Percentiles rank a stretch among this genome's conserved stretches.
These are phyloP conservation scores for Zosterops borbonicus DNA, from an alignment of 2,113 vertebrate species.

Conservation along the genomic window DNA sequence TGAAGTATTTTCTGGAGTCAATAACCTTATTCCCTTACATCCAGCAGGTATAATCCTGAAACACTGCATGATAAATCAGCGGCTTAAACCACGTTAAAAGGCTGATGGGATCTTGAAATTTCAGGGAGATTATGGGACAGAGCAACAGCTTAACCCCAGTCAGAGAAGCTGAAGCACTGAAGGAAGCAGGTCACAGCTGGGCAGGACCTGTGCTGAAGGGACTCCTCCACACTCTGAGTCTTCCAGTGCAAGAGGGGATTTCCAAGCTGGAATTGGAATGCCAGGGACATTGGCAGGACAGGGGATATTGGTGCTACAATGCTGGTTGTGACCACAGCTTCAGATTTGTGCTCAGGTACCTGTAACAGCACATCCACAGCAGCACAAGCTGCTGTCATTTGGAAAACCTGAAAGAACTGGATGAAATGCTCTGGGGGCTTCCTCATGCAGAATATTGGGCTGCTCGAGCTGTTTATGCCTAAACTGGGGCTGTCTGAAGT, in stretches of 20 bases:
- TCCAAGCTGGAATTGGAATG: neutral
- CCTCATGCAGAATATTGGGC: neutral
- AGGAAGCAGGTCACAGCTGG: neutral
- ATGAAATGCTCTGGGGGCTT: too few relatives aligned
- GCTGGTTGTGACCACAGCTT: neutral
- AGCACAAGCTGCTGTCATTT: neutral
- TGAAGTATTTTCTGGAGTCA: neutral
- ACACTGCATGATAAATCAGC: neutral
- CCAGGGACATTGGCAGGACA: neutral
- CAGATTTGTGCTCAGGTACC: neutral
- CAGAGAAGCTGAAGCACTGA: neutral
- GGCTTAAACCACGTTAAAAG: neutral
- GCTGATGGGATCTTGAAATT: neutral
- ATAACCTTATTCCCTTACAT: neutral
- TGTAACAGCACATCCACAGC: fast-evolving
- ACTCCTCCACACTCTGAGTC: neutral
- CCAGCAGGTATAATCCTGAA: neutral
- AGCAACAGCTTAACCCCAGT: neutral
- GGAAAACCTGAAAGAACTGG: neutral
- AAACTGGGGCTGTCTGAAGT: neutral
- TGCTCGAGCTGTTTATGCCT: neutral
- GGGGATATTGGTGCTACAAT: fast-evolving
- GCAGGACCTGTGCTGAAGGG: neutral
- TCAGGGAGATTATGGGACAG: neutral
- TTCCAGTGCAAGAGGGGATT: neutral